These are phyloP conservation scores for Cheilosia vernalis DNA, from an alignment of 2,888 invertebrate genomes.

Conservation along the genomic window DNA sequence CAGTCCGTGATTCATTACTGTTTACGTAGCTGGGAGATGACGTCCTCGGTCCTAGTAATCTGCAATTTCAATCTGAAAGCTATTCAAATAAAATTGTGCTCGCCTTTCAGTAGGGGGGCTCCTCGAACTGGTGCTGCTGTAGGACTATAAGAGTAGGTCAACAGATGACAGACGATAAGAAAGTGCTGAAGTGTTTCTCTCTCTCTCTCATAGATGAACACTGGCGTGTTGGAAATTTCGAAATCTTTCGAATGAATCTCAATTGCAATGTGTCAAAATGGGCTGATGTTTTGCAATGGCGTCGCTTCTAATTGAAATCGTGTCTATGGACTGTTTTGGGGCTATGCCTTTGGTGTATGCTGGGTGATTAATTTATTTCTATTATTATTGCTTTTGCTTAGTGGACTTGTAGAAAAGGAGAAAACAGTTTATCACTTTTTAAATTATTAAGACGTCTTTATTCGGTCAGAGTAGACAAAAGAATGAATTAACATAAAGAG, in stretches of 20 bases:
- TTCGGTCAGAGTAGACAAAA: too few relatives aligned
- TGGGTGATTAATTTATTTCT: too few relatives aligned
- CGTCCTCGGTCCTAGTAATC: conserved; percentile 49
- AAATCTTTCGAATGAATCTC: conserved; percentile 60
- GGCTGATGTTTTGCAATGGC: conserved; percentile 32
- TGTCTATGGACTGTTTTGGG: conserved; percentile 20
- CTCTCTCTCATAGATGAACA: conserved; percentile 10
- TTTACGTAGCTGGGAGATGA: conserved; percentile 67
- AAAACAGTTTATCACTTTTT: too few relatives aligned
- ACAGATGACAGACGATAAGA: conserved; percentile 67
- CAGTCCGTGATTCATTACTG: conserved; percentile 67
- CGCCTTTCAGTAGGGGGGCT: neutral
- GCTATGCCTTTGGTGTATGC: conserved; percentile 1
- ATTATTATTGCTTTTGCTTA: too few relatives aligned
- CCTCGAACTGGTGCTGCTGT: conserved; percentile 1
- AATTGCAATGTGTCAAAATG: conserved; percentile 68
- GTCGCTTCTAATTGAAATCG: conserved; percentile 50
- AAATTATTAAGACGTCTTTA: too few relatives aligned
- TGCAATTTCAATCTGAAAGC: conserved; percentile 72
- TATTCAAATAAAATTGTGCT: conserved; percentile 63
- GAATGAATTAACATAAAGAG: too few relatives aligned
- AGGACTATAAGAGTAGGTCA: conserved; percentile 58
- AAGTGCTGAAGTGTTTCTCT: conserved; percentile 54
- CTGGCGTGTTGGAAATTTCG: conserved; percentile 61
- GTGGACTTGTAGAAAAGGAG: too few relatives aligned